A percentile compares a stretch with the other conserved stretches of the same genome.
Evolutionary conservation across 2,888 invertebrate species (phyloP).

Genomic region (Anodontia alba): DNA sequence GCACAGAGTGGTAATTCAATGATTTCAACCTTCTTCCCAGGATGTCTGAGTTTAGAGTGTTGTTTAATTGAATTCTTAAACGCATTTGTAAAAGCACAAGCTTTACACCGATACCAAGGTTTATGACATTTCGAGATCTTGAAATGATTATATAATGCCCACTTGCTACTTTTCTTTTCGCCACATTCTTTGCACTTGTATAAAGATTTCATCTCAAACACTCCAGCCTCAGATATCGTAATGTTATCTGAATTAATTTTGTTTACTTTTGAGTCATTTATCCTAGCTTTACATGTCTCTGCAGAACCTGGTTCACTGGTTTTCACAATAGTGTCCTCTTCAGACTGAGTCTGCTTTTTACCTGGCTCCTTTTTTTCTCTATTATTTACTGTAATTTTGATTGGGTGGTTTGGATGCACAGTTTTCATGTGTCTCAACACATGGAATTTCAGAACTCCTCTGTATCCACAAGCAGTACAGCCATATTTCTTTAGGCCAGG

Average conservation of each 20-base stretch:
- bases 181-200: constrained; percentile 67
- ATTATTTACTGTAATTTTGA: neutral
- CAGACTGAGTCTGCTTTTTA: too few relatives aligned
- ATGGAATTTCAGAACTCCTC: constrained; percentile 32
- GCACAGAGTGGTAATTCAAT: constrained; percentile 31
- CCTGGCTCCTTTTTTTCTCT: neutral
- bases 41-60: constrained; percentile 47
- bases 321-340: neutral
- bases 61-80: constrained; percentile 40
- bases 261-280: neutral
- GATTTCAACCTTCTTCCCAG: constrained; percentile 31
- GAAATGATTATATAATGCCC: constrained; percentile 60
- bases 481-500: constrained; percentile 35
- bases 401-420: neutral
- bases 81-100: constrained; percentile 45
- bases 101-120: constrained; percentile 54
- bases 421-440: constrained; percentile 52
- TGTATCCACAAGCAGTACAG: constrained; percentile 59
- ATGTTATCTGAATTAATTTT: neutral
- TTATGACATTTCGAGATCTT: constrained; percentile 50
- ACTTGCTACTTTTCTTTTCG: constrained; percentile 46
- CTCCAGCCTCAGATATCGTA: constrained; percentile 17
- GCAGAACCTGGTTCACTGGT: neutral
- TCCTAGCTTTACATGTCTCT: neutral
- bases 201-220: constrained; percentile 36